These are phyloP conservation scores for Drosophila ambigua DNA, from an alignment of 1,140 invertebrate genomes.

Conservation along the genomic window DNA sequence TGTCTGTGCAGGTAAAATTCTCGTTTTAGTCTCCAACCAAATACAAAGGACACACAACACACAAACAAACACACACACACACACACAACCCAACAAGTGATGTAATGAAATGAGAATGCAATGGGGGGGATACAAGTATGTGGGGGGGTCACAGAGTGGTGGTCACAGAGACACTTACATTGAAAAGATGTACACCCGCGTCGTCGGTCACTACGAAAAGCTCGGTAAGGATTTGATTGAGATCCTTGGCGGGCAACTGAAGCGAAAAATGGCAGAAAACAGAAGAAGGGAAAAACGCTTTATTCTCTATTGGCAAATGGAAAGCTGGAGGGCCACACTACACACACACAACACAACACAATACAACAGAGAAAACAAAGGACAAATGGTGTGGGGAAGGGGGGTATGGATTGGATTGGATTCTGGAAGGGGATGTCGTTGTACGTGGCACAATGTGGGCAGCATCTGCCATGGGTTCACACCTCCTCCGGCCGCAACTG, in stretches of 20 bases:
- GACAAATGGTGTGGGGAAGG: background rate
- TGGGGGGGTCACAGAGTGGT: background rate
- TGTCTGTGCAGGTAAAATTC: slow-evolving; percentile 72
- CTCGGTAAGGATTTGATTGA: slow-evolving; percentile 38
- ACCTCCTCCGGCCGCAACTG: slow-evolving; percentile 39
- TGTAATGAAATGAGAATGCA: slow-evolving; percentile 28
- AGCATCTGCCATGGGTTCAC: slow-evolving; percentile 35
- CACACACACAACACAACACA: slow-evolving; percentile 22
- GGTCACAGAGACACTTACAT: slow-evolving; percentile 59
- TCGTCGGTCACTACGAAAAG: slow-evolving; percentile 55
- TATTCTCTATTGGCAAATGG: slow-evolving; percentile 38
- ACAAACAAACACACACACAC: slow-evolving; percentile 43
- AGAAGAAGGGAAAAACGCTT: slow-evolving; percentile 38
- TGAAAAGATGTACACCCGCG: slow-evolving; percentile 61
- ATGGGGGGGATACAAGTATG: background rate
- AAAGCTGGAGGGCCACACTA: slow-evolving; percentile 15
- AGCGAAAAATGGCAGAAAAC: slow-evolving; percentile 46
- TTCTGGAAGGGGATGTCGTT: background rate
- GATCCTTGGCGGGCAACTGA: slow-evolving; percentile 54
- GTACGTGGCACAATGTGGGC: background rate
- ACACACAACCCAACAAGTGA: slow-evolving; percentile 38
- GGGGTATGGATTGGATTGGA: background rate
- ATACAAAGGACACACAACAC: slow-evolving; percentile 30
- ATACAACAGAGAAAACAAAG: background rate
- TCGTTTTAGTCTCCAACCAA: slow-evolving; percentile 52